Evolutionary conservation across 2,888 invertebrate genomes (phyloP).

Genomic region (Cylindroiulus punctatus): DNA sequence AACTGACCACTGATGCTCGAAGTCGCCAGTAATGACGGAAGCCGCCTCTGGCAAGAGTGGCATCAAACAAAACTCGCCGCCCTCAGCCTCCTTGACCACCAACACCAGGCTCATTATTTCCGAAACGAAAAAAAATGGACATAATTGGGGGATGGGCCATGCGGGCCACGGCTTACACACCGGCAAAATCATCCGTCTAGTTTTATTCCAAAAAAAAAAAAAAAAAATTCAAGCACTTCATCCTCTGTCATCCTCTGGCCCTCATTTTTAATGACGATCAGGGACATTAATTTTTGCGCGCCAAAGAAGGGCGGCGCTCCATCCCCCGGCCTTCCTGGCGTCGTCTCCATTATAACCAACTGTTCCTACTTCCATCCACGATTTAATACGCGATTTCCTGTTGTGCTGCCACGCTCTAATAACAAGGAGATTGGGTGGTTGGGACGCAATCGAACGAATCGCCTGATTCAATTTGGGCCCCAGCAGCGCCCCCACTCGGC

Average conservation of each 20-base stretch:
- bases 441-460: neutral
- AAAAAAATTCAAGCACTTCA: no score
- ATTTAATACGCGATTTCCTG: conserved; percentile 17
- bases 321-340: neutral
- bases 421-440: neutral
- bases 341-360: neutral
- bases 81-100: neutral
- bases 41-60: neutral
- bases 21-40: neutral
- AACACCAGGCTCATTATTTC: neutral
- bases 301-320: neutral
- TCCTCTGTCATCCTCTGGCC: neutral
- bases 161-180: neutral
- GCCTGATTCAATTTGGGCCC: neutral
- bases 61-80: neutral
- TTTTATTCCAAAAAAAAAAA: no score
- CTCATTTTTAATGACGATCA: neutral
- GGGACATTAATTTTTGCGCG: conserved; percentile 20
- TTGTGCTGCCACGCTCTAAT: conserved; percentile 1
- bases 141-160: neutral
- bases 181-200: neutral
- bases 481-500: neutral
- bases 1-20: neutral
- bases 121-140: neutral
- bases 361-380: neutral